These are phyloP conservation scores for Chaetodon trifascialis DNA, from an alignment of 2,113 vertebrate species.

Conservation along the genomic window DNA sequence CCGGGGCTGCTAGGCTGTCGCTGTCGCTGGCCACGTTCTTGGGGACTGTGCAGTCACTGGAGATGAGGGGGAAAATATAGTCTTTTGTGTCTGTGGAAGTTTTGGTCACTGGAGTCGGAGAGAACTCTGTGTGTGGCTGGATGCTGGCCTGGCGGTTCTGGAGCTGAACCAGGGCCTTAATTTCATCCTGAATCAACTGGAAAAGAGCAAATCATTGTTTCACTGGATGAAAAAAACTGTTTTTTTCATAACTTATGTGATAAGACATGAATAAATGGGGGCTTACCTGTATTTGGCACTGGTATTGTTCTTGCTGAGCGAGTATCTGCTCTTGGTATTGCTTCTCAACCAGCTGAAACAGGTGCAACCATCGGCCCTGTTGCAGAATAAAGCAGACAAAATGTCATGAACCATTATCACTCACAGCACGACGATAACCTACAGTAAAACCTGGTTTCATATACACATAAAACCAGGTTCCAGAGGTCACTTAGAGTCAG, in stretches of 20 bases:
- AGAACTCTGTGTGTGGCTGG: constrained; percentile 61
- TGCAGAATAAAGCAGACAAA: constrained; percentile 56
- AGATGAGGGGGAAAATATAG: constrained; percentile 40
- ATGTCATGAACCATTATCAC: background rate
- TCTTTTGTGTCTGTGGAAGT: constrained; percentile 66
- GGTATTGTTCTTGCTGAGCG: constrained; percentile 94
- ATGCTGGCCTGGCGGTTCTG: constrained; percentile 82
- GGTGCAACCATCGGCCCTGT: constrained; percentile 92
- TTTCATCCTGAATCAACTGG: constrained; percentile 96
- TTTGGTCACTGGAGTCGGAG: constrained; percentile 58
- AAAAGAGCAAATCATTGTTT: background rate
- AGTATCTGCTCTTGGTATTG: constrained; percentile 95
- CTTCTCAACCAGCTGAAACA: constrained; percentile 92
- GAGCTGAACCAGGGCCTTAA: constrained; percentile 90
- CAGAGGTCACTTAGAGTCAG: background rate
- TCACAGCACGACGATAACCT: background rate
- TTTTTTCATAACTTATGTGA: background rate
- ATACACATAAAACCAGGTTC: background rate
- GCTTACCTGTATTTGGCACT: constrained; percentile 92
- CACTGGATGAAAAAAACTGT: background rate
- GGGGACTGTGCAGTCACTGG: constrained; percentile 29
- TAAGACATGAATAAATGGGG: background rate
- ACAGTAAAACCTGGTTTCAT: background rate
- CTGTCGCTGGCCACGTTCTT: constrained; percentile 46
- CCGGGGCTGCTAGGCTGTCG: constrained; percentile 60